Evolutionary conservation across 2,888 invertebrate genomes (phyloP).

Genomic region (Diarsia mendica): DNA sequence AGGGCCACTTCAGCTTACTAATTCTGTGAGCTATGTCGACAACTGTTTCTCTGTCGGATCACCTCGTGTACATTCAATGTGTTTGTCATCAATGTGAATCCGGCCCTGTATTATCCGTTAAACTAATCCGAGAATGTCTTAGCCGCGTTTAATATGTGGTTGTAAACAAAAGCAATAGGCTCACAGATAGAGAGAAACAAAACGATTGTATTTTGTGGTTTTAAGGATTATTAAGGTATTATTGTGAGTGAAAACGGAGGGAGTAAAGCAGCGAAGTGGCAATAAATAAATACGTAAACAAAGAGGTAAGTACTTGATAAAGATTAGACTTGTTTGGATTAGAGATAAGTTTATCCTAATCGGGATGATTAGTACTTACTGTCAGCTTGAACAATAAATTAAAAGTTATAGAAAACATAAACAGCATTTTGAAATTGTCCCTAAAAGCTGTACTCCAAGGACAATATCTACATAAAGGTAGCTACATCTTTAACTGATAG

Average conservation of each 20-base stretch:
- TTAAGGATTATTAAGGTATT: conserved; percentile 43
- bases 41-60: too few relatives aligned
- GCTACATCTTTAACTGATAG: too few relatives aligned
- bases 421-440: background rate
- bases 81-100: conserved; percentile 16
- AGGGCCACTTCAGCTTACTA: too few relatives aligned
- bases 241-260: conserved; percentile 20
- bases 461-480: too few relatives aligned
- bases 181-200: conserved; percentile 39
- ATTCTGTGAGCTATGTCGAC: too few relatives aligned
- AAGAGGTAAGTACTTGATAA: conserved; percentile 9
- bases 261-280: conserved; percentile 11
- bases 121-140: conserved; percentile 53
- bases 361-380: background rate
- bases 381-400: background rate
- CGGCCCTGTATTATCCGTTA: conserved; percentile 45
- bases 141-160: conserved; percentile 50
- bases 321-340: background rate
- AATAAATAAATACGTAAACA: conserved; percentile 12
- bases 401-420: background rate
- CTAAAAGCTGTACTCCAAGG: background rate
- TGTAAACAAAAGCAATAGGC: conserved; percentile 52
- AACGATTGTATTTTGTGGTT: conserved; percentile 35
- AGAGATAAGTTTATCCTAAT: background rate
- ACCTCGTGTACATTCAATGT: background rate